These are phyloP conservation scores for Platycnemis pennipes DNA, from an alignment of 2,888 invertebrate genomes.

Conservation along the genomic window DNA sequence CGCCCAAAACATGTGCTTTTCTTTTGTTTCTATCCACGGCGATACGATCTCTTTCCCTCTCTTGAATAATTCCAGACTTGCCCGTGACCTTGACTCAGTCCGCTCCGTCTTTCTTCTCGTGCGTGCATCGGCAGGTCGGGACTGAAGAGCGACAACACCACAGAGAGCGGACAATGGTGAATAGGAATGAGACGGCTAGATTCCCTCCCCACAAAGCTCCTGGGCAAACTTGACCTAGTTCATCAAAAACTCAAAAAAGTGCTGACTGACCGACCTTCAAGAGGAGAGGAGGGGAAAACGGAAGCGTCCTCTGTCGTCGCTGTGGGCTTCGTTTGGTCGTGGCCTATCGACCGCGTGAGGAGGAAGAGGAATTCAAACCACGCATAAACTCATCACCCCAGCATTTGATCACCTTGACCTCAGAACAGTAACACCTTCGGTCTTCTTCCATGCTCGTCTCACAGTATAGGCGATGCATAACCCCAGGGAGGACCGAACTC, in stretches of 20 bases:
- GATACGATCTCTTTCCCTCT: not conserved
- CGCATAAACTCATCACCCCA: too few species aligned
- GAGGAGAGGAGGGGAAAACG: not conserved
- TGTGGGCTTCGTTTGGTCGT: too few species aligned
- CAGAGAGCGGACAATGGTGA: not conserved
- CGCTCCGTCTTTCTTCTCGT: not conserved
- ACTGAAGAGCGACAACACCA: not conserved
- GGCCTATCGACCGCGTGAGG: too few species aligned
- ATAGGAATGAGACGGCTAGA: not conserved
- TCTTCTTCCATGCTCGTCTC: too few species aligned
- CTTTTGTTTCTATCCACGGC: not conserved
- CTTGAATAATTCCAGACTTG: not conserved
- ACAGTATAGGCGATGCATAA: too few species aligned
- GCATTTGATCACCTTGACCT: too few species aligned
- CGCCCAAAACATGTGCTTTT: not conserved
- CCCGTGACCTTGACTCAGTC: slow-evolving; percentile 9
- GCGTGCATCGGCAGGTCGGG: not conserved
- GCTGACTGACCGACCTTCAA: not conserved
- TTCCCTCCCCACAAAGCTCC: not conserved
- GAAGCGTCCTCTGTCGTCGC: not conserved
- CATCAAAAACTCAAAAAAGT: not conserved
- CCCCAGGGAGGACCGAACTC: too few species aligned
- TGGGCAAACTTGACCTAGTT: too few species aligned
- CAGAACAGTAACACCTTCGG: too few species aligned
- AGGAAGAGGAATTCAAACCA: too few species aligned